Evolutionary conservation across 2,113 vertebrate genomes (phyloP).

Genomic region (Prunella himalayana): DNA sequence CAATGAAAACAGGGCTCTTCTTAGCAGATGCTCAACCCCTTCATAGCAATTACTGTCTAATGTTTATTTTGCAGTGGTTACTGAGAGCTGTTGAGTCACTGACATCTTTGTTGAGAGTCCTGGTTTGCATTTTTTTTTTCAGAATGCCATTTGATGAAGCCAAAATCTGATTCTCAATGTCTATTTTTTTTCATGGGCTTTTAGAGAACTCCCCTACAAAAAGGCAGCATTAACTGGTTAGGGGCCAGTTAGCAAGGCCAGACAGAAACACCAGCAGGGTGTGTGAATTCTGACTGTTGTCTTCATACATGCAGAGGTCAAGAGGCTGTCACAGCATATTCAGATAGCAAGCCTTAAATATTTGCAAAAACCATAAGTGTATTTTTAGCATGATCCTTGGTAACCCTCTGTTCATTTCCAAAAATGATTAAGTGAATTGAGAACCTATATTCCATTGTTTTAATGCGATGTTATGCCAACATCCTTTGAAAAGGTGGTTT

Average conservation of each 20-base stretch:
- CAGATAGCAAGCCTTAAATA: not conserved
- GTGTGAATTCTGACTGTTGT: not conserved
- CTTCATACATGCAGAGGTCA: not conserved
- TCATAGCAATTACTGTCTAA: not conserved
- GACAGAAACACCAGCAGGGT: not conserved
- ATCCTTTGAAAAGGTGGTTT: not conserved
- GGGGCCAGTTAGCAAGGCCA: not conserved
- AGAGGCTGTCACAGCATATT: not conserved
- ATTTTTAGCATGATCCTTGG: not conserved
- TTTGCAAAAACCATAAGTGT: not conserved
- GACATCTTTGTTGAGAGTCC: constrained; percentile 25
- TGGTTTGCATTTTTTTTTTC: not conserved
- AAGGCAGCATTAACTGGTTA: not conserved
- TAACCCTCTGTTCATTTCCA: not conserved
- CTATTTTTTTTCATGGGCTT: not conserved
- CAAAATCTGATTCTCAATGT: not conserved
- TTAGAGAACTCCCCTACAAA: not conserved
- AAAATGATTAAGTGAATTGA: not conserved
- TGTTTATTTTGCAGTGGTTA: constrained; percentile 50
- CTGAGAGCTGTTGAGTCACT: constrained; percentile 51
- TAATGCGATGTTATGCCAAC: not conserved
- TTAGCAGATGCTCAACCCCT: constrained; percentile 32
- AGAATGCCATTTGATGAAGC: not conserved
- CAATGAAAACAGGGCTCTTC: constrained; percentile 4
- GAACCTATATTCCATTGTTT: not conserved